Conservation (phyloP, 1,140 invertebrate species). For the Hyles vespertilio region DNA sequence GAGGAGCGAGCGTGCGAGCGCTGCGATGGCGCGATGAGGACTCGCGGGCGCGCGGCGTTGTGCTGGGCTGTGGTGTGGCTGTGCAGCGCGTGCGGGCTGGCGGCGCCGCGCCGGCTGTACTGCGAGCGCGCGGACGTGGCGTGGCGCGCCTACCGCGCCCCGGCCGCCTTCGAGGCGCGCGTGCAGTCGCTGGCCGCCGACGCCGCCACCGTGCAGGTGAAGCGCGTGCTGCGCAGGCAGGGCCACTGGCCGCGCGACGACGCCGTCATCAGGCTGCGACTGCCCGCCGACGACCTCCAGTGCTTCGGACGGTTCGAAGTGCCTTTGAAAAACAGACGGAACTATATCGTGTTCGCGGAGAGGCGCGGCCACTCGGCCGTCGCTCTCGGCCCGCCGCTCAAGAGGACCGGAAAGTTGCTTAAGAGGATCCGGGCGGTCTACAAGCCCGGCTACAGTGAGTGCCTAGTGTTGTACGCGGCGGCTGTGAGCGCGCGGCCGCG, state of each 20-base stretch:
- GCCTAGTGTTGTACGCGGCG: slow-evolving; percentile 30
- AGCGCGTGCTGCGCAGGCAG: slow-evolving; percentile 51
- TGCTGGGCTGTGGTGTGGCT: slow-evolving; percentile 62
- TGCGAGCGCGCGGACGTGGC: slow-evolving; percentile 70
- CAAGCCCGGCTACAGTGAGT: slow-evolving; percentile 70
- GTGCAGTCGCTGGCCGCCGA: slow-evolving; percentile 57
- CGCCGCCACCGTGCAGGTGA: slow-evolving; percentile 61
- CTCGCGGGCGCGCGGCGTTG: slow-evolving; percentile 61
- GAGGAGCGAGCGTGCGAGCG: slow-evolving; percentile 15
- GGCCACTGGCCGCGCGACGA: slow-evolving; percentile 62
- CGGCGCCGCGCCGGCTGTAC: slow-evolving; percentile 64
- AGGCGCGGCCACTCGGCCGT: slow-evolving; percentile 58
- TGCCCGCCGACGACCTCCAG: slow-evolving; percentile 47
- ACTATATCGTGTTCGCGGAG: slow-evolving; percentile 71
- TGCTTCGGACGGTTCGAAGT: slow-evolving; percentile 67
- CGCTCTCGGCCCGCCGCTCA: slow-evolving; percentile 61
- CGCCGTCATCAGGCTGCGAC: slow-evolving; percentile 52
- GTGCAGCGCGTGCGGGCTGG: slow-evolving; percentile 39
- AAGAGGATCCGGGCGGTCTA: slow-evolving; percentile 65
- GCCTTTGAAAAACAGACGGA: slow-evolving; percentile 59
- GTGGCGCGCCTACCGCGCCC: slow-evolving; percentile 67
- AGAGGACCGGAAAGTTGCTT: slow-evolving; percentile 55
- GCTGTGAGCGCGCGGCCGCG: slow-evolving; percentile 5
- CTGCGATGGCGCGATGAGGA: slow-evolving; percentile 67
- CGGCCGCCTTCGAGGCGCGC: slow-evolving; percentile 66